phyloP scores from a whole-genome alignment of 2,888 invertebrate species.

The Cheiracanthium punctorium region DNA sequence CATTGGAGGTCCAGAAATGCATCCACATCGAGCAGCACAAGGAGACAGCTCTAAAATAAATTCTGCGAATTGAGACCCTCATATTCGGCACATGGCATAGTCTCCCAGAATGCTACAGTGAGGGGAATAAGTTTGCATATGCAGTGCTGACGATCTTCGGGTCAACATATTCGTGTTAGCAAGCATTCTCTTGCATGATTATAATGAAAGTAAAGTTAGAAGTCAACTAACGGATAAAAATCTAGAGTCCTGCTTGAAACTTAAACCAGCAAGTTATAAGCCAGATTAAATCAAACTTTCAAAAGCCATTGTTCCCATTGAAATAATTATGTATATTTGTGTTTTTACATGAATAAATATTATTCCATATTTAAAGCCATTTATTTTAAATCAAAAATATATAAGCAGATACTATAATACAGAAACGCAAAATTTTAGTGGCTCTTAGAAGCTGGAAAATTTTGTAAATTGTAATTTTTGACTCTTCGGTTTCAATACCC shows the following conservation, averaged over 20 bases:
- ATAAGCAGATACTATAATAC: not conserved
- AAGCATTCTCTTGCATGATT: conserved; percentile 3
- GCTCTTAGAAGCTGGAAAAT: not conserved
- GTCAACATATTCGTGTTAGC: not conserved
- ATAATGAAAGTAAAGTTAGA: conserved; percentile 4
- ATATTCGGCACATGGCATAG: conserved; percentile 18
- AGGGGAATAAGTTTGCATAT: not conserved
- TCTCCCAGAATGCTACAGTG: too few species aligned
- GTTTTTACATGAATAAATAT: conserved; percentile 4
- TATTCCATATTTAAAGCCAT: conserved; percentile 1
- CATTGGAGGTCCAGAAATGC: too few species aligned
- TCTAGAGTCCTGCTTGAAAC: conserved; percentile 9
- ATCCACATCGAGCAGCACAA: not conserved
- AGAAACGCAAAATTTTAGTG: not conserved
- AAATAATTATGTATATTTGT: not conserved
- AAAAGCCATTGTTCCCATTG: conserved; percentile 1
- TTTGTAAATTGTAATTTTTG: conserved; percentile 21
- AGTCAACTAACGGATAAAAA: conserved; percentile 11
- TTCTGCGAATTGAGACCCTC: not conserved
- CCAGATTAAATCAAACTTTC: conserved; percentile 2
- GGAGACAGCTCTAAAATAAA: conserved; percentile 13
- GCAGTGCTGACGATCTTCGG: conserved; percentile 27
- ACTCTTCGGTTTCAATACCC: not conserved
- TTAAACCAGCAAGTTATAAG: conserved; percentile 10
- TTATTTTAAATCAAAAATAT: conserved; percentile 6